Conservation (phyloP, 1,140 invertebrate genomes). For the Brachionus asplanchnoidis region DNA sequence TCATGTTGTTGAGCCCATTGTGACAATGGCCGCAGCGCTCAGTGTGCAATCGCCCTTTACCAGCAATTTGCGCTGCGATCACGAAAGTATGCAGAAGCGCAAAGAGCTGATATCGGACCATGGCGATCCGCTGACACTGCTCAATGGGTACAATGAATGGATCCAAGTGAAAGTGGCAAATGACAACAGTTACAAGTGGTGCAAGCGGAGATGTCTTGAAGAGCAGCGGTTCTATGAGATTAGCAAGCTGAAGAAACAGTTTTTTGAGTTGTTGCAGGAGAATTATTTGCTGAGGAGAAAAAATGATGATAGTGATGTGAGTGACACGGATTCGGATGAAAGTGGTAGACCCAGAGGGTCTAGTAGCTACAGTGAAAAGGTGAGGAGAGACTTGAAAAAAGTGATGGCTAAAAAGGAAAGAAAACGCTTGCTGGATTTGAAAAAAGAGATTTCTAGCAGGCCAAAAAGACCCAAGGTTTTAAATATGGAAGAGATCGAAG, state of each 20-base stretch:
- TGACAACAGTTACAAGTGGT: slow-evolving; percentile 70
- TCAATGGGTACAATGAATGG: slow-evolving; percentile 86
- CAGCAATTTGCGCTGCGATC: slow-evolving; percentile 75
- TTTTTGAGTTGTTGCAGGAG: slow-evolving; percentile 71
- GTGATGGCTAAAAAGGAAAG: slow-evolving; percentile 61
- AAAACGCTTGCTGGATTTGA: slow-evolving; percentile 73
- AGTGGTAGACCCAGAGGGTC: neutral
- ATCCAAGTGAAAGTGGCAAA: slow-evolving; percentile 60
- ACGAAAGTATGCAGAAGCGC: slow-evolving; percentile 72
- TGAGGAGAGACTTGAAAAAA: slow-evolving; percentile 1
- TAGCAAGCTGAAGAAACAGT: slow-evolving; percentile 82
- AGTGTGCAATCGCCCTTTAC: slow-evolving; percentile 90
- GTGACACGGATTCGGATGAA: slow-evolving; percentile 3
- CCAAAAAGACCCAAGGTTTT: slow-evolving; percentile 68
- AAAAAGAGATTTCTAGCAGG: slow-evolving; percentile 66
- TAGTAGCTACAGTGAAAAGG: slow-evolving; percentile 11
- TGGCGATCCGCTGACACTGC: slow-evolving; percentile 85
- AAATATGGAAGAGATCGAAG: slow-evolving; percentile 55
- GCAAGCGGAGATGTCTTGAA: slow-evolving; percentile 76
- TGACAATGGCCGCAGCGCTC: slow-evolving; percentile 81
- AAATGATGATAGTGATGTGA: slow-evolving; percentile 4
- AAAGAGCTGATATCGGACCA: slow-evolving; percentile 81
- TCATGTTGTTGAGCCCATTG: slow-evolving; percentile 71
- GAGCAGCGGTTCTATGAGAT: slow-evolving; percentile 95
- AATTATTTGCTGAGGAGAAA: slow-evolving; percentile 13